Percentiles rank a stretch among this genome's conserved stretches.
phyloP scores from a whole-genome alignment of 2,888 invertebrate genomes.

The Caenorhabditis plicata region DNA sequence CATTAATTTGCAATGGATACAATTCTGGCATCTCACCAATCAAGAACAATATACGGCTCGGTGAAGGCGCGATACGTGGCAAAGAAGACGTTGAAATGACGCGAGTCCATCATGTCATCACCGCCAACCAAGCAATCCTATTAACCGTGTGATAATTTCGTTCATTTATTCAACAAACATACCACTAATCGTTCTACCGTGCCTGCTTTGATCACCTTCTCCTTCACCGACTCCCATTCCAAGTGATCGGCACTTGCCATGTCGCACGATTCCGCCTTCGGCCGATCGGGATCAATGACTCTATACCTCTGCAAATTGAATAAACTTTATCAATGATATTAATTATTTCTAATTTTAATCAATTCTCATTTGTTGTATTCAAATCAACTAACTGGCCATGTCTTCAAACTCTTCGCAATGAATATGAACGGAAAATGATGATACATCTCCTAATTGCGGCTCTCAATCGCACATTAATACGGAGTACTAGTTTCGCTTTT shows the following conservation, averaged over 20 bases:
- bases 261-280: conserved; percentile 35
- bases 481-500: too few species aligned
- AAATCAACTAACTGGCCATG: too few species aligned
- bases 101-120: conserved; percentile 93
- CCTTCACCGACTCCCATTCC: conserved; percentile 97
- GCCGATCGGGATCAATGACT: conserved; percentile 60
- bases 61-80: conserved; percentile 91
- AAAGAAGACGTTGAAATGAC: conserved; percentile 94
- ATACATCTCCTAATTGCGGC: too few species aligned
- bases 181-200: conserved; percentile 87
- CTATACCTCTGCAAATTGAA: conserved; percentile 59
- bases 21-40: conserved; percentile 35
- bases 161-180: conserved; percentile 8
- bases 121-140: conserved; percentile 67
- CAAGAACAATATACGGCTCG: conserved; percentile 67
- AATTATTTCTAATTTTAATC: too few species aligned
- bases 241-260: conserved; percentile 72
- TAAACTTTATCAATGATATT: too few species aligned
- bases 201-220: conserved; percentile 91
- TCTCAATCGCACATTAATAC: too few species aligned
- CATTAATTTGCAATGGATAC: not conserved
- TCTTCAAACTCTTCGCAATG: too few species aligned
- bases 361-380: too few species aligned
- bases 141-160: conserved; percentile 6
- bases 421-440: too few species aligned